Conservation (phyloP, 2,797 vertebrate genomes). For the Hozukius guyotensis region DNA sequence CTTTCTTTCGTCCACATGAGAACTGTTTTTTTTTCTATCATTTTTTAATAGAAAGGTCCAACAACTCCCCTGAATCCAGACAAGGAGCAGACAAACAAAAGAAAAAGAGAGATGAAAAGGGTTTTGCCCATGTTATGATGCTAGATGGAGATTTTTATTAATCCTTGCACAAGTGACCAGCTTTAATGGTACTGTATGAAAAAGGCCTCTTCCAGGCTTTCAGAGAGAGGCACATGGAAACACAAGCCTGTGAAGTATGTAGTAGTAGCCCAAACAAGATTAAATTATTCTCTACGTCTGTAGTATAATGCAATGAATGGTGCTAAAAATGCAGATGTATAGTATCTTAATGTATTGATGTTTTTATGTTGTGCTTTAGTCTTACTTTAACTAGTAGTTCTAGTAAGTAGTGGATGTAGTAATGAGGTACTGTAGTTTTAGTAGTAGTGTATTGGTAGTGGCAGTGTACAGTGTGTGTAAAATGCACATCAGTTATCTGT, state of each 20-base stretch:
- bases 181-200: slow-evolving; percentile 19
- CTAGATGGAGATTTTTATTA: slow-evolving; percentile 33
- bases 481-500: slow-evolving; percentile 55
- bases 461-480: slow-evolving; percentile 60
- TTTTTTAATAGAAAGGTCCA: slow-evolving; percentile 25
- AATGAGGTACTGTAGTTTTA: slow-evolving; percentile 41
- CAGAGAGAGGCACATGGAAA: slow-evolving; percentile 62
- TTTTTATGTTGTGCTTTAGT: slow-evolving; percentile 57
- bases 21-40: slow-evolving; percentile 21
- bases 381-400: slow-evolving; percentile 25
- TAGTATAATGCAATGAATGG: slow-evolving; percentile 53
- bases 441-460: slow-evolving; percentile 34
- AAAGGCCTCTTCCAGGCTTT: slow-evolving; percentile 50
- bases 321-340: slow-evolving; percentile 70
- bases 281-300: slow-evolving; percentile 58
- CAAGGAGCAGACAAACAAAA: slow-evolving; percentile 11
- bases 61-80: slow-evolving; percentile 38
- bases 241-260: slow-evolving; percentile 58
- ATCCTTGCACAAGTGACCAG: slow-evolving; percentile 53
- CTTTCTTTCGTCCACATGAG: slow-evolving; percentile 16
- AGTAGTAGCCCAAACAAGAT: slow-evolving; percentile 43
- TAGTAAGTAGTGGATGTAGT: slow-evolving; percentile 37
- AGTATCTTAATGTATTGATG: slow-evolving; percentile 61
- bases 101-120: neutral
- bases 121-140: slow-evolving; percentile 26